Conservation (phyloP, 2,113 vertebrate genomes). For the Pantherophis guttatus region DNA sequence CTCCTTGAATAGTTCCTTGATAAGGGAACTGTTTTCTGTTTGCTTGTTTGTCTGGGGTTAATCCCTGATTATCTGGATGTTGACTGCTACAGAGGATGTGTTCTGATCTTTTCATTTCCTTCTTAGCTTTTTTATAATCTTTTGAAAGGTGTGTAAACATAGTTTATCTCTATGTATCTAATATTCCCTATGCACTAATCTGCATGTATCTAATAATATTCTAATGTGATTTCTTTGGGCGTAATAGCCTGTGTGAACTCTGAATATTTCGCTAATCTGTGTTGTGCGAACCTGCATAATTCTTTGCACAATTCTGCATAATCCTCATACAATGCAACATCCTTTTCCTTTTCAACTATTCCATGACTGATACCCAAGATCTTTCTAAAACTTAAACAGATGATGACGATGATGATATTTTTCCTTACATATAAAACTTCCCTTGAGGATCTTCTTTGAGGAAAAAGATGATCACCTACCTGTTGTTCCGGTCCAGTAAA, state of each 20-base stretch:
- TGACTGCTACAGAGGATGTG: not conserved
- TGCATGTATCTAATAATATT: not conserved
- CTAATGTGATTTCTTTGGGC: not conserved
- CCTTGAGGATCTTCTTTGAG: not conserved
- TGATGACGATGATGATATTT: not conserved
- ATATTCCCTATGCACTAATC: not conserved
- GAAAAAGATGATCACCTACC: not conserved
- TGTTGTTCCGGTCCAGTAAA: not conserved
- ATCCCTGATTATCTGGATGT: not conserved
- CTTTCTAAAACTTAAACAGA: not conserved
- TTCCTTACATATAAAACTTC: not conserved
- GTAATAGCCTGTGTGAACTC: not conserved
- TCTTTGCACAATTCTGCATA: not conserved
- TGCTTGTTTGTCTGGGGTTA: not conserved
- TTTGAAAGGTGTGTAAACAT: not conserved
- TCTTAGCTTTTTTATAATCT: not conserved
- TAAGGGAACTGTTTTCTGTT: not conserved
- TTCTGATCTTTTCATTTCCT: not conserved
- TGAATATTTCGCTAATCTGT: not conserved
- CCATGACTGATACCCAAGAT: not conserved
- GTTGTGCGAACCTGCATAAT: not conserved
- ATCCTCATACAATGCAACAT: not conserved
- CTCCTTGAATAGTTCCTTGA: not conserved
- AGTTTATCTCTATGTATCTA: not conserved
- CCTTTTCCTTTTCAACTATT: not conserved